Conservation (phyloP, 2,113 vertebrate species). For the Oostethus manadensis region DNA sequence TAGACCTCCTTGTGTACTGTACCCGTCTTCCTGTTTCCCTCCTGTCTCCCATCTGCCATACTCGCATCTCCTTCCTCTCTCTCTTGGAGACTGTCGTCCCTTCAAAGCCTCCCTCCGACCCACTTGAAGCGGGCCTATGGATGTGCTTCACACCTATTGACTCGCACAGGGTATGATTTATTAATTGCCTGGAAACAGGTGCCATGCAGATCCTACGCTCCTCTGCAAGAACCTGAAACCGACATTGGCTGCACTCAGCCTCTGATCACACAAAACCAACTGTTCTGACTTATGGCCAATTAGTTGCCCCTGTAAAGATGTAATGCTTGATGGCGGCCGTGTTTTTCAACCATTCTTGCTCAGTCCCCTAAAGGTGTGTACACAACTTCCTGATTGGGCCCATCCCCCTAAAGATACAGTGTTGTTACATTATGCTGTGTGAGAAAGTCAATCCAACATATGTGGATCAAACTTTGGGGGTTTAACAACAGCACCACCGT, state of each 20-base stretch:
- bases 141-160: conserved; percentile 52
- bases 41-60: conserved; percentile 37
- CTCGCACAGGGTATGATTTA: conserved; percentile 56
- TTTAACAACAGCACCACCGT: no score
- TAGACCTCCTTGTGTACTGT: conserved; percentile 15
- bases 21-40: conserved; percentile 24
- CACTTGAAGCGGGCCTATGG: conserved; percentile 30
- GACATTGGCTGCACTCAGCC: neutral
- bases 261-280: neutral
- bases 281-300: no score
- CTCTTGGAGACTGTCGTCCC: conserved; percentile 7
- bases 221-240: conserved; percentile 25
- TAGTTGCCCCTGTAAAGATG: no score
- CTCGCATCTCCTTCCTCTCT: conserved; percentile 6
- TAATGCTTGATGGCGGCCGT: no score
- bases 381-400: no score
- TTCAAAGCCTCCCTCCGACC: conserved; percentile 6
- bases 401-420: no score
- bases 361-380: no score
- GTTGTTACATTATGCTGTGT: no score
- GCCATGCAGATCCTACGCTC: conserved; percentile 30
- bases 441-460: no score
- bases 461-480: no score
- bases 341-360: no score
- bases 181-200: conserved; percentile 47